A percentile compares a stretch with the other conserved stretches of the same genome.
These are phyloP conservation scores for Platysteira castanea DNA, from an alignment of 2,113 vertebrate genomes.

Conservation along the genomic window DNA sequence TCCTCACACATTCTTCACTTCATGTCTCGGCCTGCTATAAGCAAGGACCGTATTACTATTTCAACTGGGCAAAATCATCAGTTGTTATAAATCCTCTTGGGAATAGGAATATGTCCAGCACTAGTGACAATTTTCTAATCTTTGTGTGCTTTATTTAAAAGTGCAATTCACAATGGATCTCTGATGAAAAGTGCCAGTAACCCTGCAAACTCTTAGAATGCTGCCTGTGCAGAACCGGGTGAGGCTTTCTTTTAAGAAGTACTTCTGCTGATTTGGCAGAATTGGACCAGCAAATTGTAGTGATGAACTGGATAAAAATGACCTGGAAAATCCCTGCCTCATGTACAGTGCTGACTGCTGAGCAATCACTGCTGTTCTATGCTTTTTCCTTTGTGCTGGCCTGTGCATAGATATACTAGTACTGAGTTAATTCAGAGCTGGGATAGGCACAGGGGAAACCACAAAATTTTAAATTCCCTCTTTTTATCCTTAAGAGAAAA, in stretches of 20 bases:
- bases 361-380: constrained; percentile 34
- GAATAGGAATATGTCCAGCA: neutral
- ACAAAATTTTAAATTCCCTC: neutral
- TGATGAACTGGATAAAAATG: constrained; percentile 46
- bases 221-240: constrained; percentile 6
- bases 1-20: neutral
- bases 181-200: neutral
- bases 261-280: constrained; percentile 42
- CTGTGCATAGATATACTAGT: neutral
- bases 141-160: neutral
- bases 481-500: neutral
- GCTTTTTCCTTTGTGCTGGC: constrained; percentile 40
- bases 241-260: constrained; percentile 34
- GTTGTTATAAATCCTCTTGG: neutral
- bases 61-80: neutral
- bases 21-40: neutral
- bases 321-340: constrained; percentile 55
- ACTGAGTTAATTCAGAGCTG: neutral
- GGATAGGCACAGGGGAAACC: neutral
- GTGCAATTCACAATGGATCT: neutral
- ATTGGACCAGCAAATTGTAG: neutral
- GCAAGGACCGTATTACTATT: neutral
- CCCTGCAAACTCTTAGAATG: neutral
- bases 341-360: constrained; percentile 50
- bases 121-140: neutral